These are phyloP conservation scores for Montipora foliosa DNA, from an alignment of 64 coral and sea anemone genomes.

Conservation along the genomic window DNA sequence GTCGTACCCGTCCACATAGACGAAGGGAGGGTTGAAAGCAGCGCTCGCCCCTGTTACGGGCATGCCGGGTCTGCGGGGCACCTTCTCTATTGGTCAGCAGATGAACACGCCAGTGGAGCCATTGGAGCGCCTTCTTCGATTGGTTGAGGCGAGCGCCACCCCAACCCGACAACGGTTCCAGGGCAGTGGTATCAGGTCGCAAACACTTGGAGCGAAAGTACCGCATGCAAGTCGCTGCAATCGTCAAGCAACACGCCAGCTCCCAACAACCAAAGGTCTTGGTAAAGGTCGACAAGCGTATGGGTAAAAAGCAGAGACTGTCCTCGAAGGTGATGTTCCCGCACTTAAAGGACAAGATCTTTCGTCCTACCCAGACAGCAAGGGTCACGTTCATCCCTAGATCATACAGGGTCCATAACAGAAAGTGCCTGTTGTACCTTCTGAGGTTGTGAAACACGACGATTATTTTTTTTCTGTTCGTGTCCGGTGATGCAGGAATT, in stretches of 20 bases:
- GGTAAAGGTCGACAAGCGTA: too few relatives aligned
- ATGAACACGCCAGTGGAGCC: not conserved
- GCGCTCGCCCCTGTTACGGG: not conserved
- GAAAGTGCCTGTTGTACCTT: too few relatives aligned
- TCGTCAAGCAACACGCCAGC: not conserved
- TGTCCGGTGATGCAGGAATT: too few relatives aligned
- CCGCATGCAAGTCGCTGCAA: not conserved
- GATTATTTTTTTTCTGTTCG: too few relatives aligned
- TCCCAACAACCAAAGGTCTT: not conserved
- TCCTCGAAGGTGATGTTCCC: too few relatives aligned
- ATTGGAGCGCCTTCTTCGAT: not conserved
- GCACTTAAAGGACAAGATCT: too few relatives aligned
- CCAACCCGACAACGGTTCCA: too few relatives aligned
- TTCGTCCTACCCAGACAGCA: too few relatives aligned
- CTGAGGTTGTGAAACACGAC: too few relatives aligned
- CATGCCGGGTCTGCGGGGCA: not conserved
- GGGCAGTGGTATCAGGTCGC: not conserved
- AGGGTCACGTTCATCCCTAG: too few relatives aligned
- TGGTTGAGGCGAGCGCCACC: not conserved
- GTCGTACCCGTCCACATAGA: not conserved
- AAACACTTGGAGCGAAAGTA: not conserved
- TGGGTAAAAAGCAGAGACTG: too few relatives aligned
- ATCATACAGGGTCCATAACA: too few relatives aligned
- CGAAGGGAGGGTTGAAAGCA: fast-evolving
- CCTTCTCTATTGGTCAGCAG: not conserved